A percentile compares a stretch with the other conserved stretches of the same genome.
Conservation (phyloP, 2,113 vertebrate genomes). For the Pipa parva region DNA sequence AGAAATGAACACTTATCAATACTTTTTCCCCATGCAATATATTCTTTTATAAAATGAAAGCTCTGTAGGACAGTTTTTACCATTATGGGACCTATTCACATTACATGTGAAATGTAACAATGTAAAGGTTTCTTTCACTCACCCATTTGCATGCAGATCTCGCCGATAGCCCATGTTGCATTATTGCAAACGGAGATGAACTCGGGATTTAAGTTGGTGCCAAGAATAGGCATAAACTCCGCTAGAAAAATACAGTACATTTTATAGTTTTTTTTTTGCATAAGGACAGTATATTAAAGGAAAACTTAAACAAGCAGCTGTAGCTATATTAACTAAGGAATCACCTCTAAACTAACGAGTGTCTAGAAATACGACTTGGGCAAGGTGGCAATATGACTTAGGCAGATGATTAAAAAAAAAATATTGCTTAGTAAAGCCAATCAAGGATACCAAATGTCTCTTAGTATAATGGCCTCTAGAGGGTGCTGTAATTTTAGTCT, state of each 20-base stretch:
- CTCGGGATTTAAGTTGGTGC: conserved; percentile 91
- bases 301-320: background rate
- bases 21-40: background rate
- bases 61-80: background rate
- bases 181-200: conserved; percentile 97
- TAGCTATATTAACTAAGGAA: background rate
- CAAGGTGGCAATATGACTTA: no score
- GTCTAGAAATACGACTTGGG: no score
- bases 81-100: background rate
- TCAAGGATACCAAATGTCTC: no score
- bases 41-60: no score
- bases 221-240: conserved; percentile 95
- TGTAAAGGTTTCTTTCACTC: conserved; percentile 41
- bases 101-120: background rate
- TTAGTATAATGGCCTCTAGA: no score
- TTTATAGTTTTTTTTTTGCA: no score
- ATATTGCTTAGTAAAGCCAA: no score
- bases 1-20: no score
- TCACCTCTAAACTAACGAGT: background rate
- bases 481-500: no score
- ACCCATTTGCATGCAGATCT: conserved; percentile 99
- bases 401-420: no score
- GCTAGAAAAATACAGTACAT: conserved; percentile 55
- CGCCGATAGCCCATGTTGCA: conserved; percentile 93
- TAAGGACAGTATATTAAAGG: background rate